Base-by-base conservation (phyloP, 1,140 invertebrate genomes). In the Wiebesia pumilae region DNA sequence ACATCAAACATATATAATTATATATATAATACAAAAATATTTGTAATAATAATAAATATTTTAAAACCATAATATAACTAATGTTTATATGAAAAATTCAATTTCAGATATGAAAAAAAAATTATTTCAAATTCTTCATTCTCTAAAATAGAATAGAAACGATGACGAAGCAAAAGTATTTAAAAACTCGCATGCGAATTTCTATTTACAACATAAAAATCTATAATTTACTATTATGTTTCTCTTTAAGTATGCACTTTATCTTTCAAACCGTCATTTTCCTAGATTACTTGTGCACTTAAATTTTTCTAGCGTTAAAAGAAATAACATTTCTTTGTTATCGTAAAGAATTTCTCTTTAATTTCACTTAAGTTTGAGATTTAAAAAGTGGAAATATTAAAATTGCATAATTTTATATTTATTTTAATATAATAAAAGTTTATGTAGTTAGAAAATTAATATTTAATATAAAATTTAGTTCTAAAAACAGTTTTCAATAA, bases 291-390 rank as follows among this genome's bases (percentile, higher is more conserved):
- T 27, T 40, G 1, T 19, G 33, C 62, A 75, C 58, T 85, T 69
- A 54, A 69, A 14, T 75, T 85, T 85, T 73, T 54, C 35, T 80
- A 24, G 62, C 21, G 0, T 43, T 65, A 75, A 27, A 75, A 58
- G 67, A 58, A 75, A 75, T 58, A 47, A 27, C 43, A 40, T 80
- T 35, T 54, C 65, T 58, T 81, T 81, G 43, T 80, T 62, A 33
- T 62, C n/a, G 51, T 51, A 21, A 81, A 79, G 33, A 81, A 77
- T 86, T 81, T 86, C 84, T 81, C 67, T 77, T 71, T 12, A 38
- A 85, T 84, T 67, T 73, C 47, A 47, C 47, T n/a, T n/a, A 67
- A 73, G 35, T 21, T 73, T 73, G 35, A 73, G 0, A 40, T 40
- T 19, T 24, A 73, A 40, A 73, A 73, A 73, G 21, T 21, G 24